A percentile compares a stretch with the other conserved stretches of the same genome.
Evolutionary conservation across 2,797 vertebrate genomes (phyloP).

Genomic region (Schizothorax lantsangensis): DNA sequence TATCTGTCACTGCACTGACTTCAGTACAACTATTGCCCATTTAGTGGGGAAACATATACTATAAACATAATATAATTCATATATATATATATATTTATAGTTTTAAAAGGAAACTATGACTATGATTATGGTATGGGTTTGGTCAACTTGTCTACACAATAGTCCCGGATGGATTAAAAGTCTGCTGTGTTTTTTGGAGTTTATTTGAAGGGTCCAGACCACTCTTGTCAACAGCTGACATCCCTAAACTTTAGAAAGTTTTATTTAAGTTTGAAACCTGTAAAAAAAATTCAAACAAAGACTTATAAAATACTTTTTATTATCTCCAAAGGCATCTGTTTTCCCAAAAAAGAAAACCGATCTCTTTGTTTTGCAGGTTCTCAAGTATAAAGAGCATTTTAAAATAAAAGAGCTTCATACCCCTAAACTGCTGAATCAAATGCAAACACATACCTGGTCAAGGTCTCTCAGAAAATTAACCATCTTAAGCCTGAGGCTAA

Average conservation of each 20-base stretch:
- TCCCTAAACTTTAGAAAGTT: neutral
- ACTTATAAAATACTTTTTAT: neutral
- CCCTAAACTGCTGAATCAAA: constrained; percentile 2
- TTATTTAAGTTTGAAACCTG: neutral
- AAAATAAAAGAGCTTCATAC: neutral
- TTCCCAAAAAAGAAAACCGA: neutral
- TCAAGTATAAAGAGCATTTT: constrained; percentile 11
- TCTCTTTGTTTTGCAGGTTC: constrained; percentile 6
- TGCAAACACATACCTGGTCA: neutral
- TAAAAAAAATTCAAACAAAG: neutral
- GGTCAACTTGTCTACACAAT: neutral
- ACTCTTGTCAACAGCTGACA: neutral
- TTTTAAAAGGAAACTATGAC: no score
- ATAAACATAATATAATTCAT: no score
- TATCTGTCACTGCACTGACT: no score
- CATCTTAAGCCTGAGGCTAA: constrained; percentile 28
- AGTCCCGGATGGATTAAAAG: neutral
- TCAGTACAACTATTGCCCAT: no score
- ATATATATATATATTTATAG: no score
- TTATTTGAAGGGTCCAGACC: neutral
- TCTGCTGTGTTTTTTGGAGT: neutral
- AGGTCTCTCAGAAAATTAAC: constrained; percentile 9
- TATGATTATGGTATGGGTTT: neutral
- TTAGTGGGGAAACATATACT: no score
- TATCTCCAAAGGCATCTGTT: neutral